Conservation (phyloP, 53 echinoderm and acorn worm species). For the Temnopleurus reevesii region DNA sequence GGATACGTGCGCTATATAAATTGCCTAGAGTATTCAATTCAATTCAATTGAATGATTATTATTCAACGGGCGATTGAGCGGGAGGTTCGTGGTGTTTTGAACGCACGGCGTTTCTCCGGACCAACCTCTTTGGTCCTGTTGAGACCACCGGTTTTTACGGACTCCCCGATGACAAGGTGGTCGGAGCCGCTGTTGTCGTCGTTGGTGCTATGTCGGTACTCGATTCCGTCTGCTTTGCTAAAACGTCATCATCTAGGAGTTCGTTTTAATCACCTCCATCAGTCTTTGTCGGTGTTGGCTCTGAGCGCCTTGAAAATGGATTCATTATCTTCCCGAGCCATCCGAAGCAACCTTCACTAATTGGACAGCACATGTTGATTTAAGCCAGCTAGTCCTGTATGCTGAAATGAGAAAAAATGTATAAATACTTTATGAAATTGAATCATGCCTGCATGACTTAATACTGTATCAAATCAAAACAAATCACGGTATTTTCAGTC, state of each 20-base stretch:
- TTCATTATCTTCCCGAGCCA: background rate
- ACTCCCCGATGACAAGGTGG: no score
- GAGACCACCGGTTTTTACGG: no score
- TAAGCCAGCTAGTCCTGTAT: no score
- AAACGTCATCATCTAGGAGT: background rate
- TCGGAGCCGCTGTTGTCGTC: no score
- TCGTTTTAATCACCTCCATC: background rate
- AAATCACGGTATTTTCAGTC: no score
- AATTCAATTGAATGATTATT: no score
- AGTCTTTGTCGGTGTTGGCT: background rate
- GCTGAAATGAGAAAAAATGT: background rate
- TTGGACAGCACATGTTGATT: background rate
- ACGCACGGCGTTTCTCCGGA: background rate
- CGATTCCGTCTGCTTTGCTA: background rate
- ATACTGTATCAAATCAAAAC: no score
- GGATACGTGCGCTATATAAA: no score
- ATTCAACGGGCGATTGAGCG: no score
- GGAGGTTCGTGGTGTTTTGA: background rate
- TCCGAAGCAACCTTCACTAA: background rate
- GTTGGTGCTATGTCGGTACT: background rate
- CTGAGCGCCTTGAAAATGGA: background rate
- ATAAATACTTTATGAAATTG: background rate
- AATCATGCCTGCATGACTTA: no score
- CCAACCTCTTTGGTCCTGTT: background rate
- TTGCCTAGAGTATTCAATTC: no score